Conservation (phyloP, 2,113 vertebrate genomes). For the Menura novaehollandiae region DNA sequence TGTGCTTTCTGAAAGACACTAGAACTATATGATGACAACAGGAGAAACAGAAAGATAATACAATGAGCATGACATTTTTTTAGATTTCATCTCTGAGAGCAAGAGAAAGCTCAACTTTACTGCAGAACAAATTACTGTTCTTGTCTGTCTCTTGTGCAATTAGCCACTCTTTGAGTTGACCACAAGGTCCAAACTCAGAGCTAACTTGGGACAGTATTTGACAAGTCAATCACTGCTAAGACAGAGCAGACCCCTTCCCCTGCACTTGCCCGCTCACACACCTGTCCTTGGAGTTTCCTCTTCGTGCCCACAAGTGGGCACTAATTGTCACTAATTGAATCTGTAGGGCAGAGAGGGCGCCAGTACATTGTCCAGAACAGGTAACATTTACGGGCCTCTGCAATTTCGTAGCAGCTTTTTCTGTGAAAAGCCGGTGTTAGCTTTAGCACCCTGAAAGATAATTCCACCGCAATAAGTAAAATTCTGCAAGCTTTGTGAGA, state of each 20-base stretch:
- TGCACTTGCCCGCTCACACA: rapidly evolving
- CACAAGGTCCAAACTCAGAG: not conserved
- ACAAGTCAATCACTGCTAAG: not conserved
- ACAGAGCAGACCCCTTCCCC: not conserved
- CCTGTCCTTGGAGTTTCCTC: not conserved
- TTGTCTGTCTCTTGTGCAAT: not conserved
- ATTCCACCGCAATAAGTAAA: not conserved
- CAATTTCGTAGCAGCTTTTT: not conserved
- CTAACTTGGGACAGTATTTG: not conserved
- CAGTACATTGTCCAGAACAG: not conserved
- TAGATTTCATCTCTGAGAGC: not conserved
- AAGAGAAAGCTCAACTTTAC: not conserved
- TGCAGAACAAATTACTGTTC: not conserved
- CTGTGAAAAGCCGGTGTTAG: not conserved
- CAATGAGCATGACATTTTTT: not conserved
- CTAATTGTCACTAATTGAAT: not conserved
- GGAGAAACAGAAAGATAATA: not conserved
- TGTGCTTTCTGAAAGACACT: not conserved
- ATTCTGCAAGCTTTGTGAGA: not conserved
- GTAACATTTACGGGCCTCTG: not conserved
- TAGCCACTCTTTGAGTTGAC: not conserved
- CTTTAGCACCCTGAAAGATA: not conserved
- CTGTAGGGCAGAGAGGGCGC: not conserved
- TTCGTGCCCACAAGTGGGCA: not conserved
- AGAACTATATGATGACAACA: not conserved